These are phyloP conservation scores for Phrynocephalus vlangalii DNA, from an alignment of 2,797 vertebrate species.

Conservation along the genomic window DNA sequence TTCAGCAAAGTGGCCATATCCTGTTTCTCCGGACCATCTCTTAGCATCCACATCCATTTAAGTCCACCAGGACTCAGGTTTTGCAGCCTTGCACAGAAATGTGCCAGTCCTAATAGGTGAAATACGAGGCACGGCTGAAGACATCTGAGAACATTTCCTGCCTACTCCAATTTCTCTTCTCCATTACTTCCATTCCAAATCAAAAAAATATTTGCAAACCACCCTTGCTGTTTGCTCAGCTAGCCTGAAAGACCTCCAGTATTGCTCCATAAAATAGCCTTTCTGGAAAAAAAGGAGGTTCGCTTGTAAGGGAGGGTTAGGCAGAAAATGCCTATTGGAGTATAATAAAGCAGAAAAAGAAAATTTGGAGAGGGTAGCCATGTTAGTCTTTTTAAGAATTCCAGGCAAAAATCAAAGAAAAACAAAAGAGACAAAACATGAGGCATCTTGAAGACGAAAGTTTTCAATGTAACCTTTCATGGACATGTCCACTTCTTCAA, in stretches of 20 bases:
- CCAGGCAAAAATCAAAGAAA: too few relatives aligned
- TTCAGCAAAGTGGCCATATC: background rate
- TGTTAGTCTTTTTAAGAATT: too few relatives aligned
- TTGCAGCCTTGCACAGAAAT: background rate
- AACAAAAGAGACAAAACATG: too few relatives aligned
- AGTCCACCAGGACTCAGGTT: background rate
- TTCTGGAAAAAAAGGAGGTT: too few relatives aligned
- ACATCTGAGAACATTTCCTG: background rate
- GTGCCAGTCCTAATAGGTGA: background rate
- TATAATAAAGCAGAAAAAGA: background rate
- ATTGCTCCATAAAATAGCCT: background rate
- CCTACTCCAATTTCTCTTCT: background rate
- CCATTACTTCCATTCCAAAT: background rate
- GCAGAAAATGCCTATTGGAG: background rate
- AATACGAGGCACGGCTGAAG: background rate
- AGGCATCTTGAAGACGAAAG: background rate
- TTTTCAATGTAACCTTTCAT: slow-evolving; percentile 44
- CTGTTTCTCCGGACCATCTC: too few relatives aligned
- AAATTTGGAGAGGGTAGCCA: too few relatives aligned
- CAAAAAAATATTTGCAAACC: background rate
- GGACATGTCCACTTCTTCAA: background rate
- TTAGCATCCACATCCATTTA: background rate
- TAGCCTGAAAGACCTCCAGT: background rate
- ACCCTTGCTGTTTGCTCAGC: too few relatives aligned
- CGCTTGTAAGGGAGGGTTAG: background rate